Evolutionary conservation across 2,888 invertebrate genomes (phyloP).

Genomic region (Drosophila infuscata): DNA sequence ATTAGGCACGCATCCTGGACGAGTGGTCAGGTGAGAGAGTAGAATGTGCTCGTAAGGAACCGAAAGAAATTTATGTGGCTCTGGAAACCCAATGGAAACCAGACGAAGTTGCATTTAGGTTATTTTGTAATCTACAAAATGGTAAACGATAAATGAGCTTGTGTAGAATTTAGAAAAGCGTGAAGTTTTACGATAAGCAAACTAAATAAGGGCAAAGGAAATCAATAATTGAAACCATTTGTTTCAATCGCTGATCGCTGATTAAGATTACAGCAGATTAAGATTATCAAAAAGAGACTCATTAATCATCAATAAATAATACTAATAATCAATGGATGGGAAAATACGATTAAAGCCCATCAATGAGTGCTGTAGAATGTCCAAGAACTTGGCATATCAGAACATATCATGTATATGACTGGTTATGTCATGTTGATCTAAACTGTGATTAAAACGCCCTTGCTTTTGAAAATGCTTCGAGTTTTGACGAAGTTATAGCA

Average conservation of each 20-base stretch:
- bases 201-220: neutral
- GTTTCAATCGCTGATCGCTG: neutral
- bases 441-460: too few relatives aligned
- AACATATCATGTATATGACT: too few relatives aligned
- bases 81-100: neutral
- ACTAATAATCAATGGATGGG: neutral
- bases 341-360: neutral
- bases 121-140: neutral
- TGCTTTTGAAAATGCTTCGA: too few relatives aligned
- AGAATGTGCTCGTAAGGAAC: conserved; percentile 8
- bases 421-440: too few relatives aligned
- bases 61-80: neutral
- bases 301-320: neutral
- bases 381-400: neutral
- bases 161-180: neutral
- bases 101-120: neutral
- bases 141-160: neutral
- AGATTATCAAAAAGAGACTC: neutral
- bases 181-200: neutral
- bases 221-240: neutral
- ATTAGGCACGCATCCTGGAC: conserved; percentile 52
- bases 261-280: neutral
- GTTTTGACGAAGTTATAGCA: too few relatives aligned
- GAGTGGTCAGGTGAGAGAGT: neutral
- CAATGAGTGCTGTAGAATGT: neutral